These are phyloP conservation scores for Ophioderma brevispina DNA, from an alignment of 35 echinoderm and acorn worm genomes.

Conservation along the genomic window DNA sequence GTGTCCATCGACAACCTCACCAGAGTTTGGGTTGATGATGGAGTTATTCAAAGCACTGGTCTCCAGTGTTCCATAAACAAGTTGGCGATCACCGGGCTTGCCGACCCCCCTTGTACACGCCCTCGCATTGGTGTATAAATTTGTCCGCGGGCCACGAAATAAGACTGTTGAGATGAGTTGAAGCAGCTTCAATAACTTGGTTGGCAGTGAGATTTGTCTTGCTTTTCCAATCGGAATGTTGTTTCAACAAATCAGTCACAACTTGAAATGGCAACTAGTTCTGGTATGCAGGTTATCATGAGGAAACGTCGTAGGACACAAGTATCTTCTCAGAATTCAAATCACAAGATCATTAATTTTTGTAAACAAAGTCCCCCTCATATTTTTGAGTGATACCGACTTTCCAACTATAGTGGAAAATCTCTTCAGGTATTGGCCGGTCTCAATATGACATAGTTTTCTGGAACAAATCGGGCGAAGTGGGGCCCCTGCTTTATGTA, in stretches of 20 bases:
- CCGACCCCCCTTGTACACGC: neutral
- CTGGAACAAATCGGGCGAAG: neutral
- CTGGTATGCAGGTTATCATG: neutral
- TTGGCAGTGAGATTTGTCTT: too few relatives aligned
- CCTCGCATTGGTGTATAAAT: neutral
- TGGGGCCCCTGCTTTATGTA: neutral
- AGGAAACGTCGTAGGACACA: too few relatives aligned
- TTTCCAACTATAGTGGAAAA: neutral
- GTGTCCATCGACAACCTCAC: too few relatives aligned
- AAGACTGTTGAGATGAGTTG: neutral
- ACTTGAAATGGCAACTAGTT: neutral
- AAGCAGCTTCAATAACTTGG: neutral
- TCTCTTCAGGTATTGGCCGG: neutral
- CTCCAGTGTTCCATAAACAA: too few relatives aligned
- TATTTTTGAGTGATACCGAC: neutral
- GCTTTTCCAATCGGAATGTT: too few relatives aligned
- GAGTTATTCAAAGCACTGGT: too few relatives aligned
- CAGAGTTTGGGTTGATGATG: too few relatives aligned
- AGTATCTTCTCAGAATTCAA: too few relatives aligned
- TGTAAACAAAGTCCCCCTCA: neutral
- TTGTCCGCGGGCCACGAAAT: neutral
- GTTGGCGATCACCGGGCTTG: too few relatives aligned
- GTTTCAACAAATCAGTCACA: too few relatives aligned
- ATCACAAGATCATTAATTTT: neutral
- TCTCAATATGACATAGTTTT: neutral